A percentile compares a stretch with the other conserved stretches of the same genome.
phyloP scores from a whole-genome alignment of 2,797 vertebrate genomes.

The Anguilla marmorata region DNA sequence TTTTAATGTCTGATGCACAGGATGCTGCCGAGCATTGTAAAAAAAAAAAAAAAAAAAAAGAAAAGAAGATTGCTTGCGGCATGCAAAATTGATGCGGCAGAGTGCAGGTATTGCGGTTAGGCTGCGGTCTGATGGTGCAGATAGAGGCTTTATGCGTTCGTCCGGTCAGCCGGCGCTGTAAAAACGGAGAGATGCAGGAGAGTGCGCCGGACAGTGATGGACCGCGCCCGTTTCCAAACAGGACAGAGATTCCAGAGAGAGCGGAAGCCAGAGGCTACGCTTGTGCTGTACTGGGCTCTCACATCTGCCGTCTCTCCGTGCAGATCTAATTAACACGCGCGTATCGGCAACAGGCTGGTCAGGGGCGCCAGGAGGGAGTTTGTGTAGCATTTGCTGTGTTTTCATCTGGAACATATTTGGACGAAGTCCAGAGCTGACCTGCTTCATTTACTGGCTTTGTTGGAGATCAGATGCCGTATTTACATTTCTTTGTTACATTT shows the following conservation, averaged over 20 bases:
- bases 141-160: not conserved
- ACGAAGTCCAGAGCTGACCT: not conserved
- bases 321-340: slow-evolving; percentile 19
- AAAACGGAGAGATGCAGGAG: not conserved
- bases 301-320: not conserved
- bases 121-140: not conserved
- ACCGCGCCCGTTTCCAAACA: slow-evolving; percentile 1
- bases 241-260: not conserved
- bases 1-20: not conserved
- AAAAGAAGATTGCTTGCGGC: not conserved
- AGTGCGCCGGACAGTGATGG: not conserved
- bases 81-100: not conserved
- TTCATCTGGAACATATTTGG: not conserved
- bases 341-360: not conserved
- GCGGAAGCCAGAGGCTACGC: not conserved
- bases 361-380: not conserved
- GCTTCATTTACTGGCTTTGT: not conserved
- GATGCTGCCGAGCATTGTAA: not conserved
- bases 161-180: not conserved
- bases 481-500: not conserved
- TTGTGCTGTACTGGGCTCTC: not conserved
- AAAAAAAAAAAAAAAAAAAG: not conserved
- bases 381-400: not conserved
- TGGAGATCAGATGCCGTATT: not conserved
- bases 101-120: not conserved